A percentile compares a stretch with the other conserved stretches of the same genome.
These are phyloP conservation scores for Lasioglossum zephyrum DNA, from an alignment of 2,888 invertebrate genomes.

Conservation along the genomic window DNA sequence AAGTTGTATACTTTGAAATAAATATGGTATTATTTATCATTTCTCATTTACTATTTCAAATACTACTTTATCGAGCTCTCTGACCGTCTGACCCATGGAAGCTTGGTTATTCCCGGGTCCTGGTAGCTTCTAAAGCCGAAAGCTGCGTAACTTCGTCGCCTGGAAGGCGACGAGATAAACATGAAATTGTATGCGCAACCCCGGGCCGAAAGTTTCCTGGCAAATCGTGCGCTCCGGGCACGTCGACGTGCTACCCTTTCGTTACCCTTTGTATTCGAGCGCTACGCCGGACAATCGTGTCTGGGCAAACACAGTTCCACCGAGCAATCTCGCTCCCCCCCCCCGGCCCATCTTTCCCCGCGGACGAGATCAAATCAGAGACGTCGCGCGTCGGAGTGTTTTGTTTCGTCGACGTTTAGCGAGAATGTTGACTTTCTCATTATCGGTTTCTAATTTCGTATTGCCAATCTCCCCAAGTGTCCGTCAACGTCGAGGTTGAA, in stretches of 20 bases:
- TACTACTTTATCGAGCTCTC: too few species aligned
- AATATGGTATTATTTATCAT: too few species aligned
- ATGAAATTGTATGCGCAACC: constrained; percentile 59
- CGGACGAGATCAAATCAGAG: neutral
- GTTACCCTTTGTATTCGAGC: constrained; percentile 22
- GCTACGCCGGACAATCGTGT: constrained; percentile 17
- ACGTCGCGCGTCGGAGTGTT: too few species aligned
- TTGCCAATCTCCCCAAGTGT: too few species aligned
- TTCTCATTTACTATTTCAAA: too few species aligned
- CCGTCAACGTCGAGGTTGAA: too few species aligned
- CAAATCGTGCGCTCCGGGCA: constrained; percentile 46
- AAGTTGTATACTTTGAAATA: too few species aligned
- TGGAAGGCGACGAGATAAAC: constrained; percentile 62
- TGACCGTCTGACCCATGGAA: neutral
- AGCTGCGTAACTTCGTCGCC: constrained; percentile 26
- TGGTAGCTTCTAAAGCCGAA: neutral
- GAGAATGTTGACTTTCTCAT: too few species aligned
- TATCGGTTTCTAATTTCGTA: too few species aligned
- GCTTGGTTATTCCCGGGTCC: neutral
- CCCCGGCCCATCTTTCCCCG: neutral
- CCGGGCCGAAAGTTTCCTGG: constrained; percentile 52
- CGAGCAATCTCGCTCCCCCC: neutral
- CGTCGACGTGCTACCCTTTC: constrained; percentile 32
- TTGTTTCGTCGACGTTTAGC: neutral
- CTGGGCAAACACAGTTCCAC: constrained; percentile 26